Conservation (phyloP, 2,888 invertebrate species). For the Polietes domitor region DNA sequence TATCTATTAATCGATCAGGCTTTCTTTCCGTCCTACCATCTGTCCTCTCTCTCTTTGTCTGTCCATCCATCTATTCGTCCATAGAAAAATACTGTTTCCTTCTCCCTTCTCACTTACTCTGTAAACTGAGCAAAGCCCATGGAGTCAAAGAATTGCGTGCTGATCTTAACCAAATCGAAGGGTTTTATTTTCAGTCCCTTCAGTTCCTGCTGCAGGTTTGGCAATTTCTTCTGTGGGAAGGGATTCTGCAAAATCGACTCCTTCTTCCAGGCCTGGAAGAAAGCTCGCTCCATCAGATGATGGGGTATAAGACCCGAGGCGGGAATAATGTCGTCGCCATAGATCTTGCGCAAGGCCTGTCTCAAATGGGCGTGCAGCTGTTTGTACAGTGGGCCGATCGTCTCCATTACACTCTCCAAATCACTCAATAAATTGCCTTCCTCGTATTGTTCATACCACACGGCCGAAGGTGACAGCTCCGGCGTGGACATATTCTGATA, state of each 20-base stretch:
- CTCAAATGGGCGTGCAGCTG: conserved; percentile 92
- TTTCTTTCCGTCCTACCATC: too few species aligned
- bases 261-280: conserved; percentile 76
- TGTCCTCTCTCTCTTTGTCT: too few species aligned
- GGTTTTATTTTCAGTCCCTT: conserved; percentile 73
- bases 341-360: conserved; percentile 84
- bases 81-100: too few species aligned
- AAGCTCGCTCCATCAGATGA: conserved; percentile 85
- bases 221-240: conserved; percentile 85
- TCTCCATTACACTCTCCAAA: conserved; percentile 86
- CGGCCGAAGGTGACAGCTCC: conserved; percentile 78
- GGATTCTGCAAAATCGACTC: conserved; percentile 84
- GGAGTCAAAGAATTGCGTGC: conserved; percentile 75
- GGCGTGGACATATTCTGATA: conserved; percentile 64
- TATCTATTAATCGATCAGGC: too few species aligned
- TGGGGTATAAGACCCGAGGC: conserved; percentile 88
- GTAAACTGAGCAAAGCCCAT: conserved; percentile 73
- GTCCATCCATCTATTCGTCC: too few species aligned
- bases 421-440: conserved; percentile 86
- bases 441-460: conserved; percentile 83
- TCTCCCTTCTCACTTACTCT: conserved; percentile 47
- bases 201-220: conserved; percentile 85
- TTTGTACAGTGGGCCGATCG: conserved; percentile 89
- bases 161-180: conserved; percentile 74
- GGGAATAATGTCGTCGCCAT: conserved; percentile 85